Base-by-base conservation (phyloP, 1,140 invertebrate genomes). In the Aphis craccivora region DNA sequence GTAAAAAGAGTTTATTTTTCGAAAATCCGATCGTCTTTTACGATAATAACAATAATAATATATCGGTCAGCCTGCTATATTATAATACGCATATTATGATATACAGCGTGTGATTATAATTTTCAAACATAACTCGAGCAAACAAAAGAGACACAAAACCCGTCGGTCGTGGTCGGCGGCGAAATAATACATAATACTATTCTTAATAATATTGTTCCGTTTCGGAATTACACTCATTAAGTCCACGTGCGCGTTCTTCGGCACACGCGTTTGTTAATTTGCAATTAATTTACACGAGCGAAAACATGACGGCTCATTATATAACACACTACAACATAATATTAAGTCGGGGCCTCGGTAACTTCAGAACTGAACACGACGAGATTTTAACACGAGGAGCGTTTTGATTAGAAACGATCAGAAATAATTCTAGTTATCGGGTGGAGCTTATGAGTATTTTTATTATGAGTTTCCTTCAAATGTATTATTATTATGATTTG, bases 1-100 rank as follows among this genome's bases (percentile, higher is more conserved):
- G 60, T 76, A 76, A 76, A 67, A n/a, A 76, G 60, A 76, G 60
- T 76, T 76, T 76, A 76, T n/a, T 76, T n/a, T 76, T 76, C 14
- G 60, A 76, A 76, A 76, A 76, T n/a, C 60, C 60, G 60, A 76
- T 76, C 30, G 60, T 76, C 5, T 76, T 76, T 76, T n/a, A n/a
- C 6, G 60, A 76, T 76, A 76, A 76, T n/a, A 35, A 76, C 60
- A 76, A 76, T 76, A 76, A 18, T n/a, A n/a, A 51, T 67, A 76
- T n/a, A 76, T 76, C 18, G 60, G 11, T n/a, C 60, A 14, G 60
- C 30, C 30, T n/a, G 60, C 30, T n/a, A n/a, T 20, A 6, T 76
- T 35, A 76, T n/a, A n/a, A 76, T 51, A 51, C 48, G 48, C 48
- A 18, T 76, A 35, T 76, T n/a, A 76, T 35, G 30, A 67, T n/a